Evolutionary conservation across 2,797 vertebrate species (phyloP), one percentile per base, ranked within the genome.

Genomic region (Manis pentadactyla): DNA sequence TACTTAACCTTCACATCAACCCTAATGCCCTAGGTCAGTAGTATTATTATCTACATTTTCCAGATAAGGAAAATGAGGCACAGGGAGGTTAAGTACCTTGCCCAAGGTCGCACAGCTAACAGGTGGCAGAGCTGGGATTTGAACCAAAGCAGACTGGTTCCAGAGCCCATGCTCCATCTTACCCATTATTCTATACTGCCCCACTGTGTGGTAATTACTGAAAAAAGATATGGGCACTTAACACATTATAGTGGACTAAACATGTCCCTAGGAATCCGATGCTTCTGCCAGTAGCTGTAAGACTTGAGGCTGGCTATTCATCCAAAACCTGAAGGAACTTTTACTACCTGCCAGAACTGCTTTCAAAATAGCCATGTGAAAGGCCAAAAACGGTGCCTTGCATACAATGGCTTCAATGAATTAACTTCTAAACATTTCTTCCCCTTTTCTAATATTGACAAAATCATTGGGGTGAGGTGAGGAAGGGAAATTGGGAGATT

Each of bases 361-460:
- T 96, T 85, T 79, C 59, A 81, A 91, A 92, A 90, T 73, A 94
- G 83, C 18, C 37, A 64, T 59, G 37, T n/a, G 59, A 95, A 90
- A 42, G 37, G 69, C n/a, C 55, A 57, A 51, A 93, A 81, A 63
- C 25, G n/a, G 64, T 49, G 13, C 17, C 69, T 68, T 71, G 10
- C 27, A 92, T 61, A 87, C 21, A 73, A 12, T 55, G 42, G 68
- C 34, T 83, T 78, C 46, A 86, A 78, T 71, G 53, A 14, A 86
- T 74, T 73, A 73, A 57, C 73, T 92, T 87, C n/a, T 88, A 84
- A 91, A 82, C n/a, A 63, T 59, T 83, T 57, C 57, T 86, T 95
- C 55, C 53, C 19, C 37, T 91, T 93, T 55, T 91, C 8, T 95
- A 87, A 83, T 69, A 94, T 9, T 49, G 59, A 34, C 21, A 95